Percentiles rank a stretch among this genome's conserved stretches.
Conservation (phyloP, 2,797 vertebrate species). For the Urophycis tenuis region DNA sequence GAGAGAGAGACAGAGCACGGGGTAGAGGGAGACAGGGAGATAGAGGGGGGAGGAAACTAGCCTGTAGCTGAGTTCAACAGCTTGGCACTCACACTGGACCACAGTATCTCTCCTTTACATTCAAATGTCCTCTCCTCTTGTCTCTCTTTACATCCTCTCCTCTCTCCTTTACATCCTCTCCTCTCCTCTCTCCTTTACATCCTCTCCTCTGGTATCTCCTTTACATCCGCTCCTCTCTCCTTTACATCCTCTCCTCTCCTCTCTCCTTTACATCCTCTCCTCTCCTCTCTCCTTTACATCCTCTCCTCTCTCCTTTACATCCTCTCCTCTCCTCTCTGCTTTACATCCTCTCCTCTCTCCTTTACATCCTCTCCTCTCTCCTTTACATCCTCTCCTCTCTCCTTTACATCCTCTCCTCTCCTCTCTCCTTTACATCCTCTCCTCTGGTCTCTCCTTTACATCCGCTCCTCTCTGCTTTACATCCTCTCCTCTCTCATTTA, state of each 20-base stretch:
- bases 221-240: slow-evolving; percentile 11
- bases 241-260: slow-evolving; percentile 41
- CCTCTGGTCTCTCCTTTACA: too few species aligned
- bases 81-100: slow-evolving; percentile 1
- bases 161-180: background rate
- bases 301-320: background rate
- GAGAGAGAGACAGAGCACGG: background rate
- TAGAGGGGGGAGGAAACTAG: background rate
- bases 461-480: too few species aligned
- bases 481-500: too few species aligned
- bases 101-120: background rate
- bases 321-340: background rate
- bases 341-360: background rate
- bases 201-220: background rate
- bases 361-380: background rate
- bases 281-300: background rate
- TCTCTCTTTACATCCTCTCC: too few species aligned
- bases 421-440: too few species aligned
- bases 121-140: slow-evolving; percentile 3
- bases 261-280: slow-evolving; percentile 22
- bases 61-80: background rate
- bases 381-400: too few species aligned
- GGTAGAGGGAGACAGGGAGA: background rate
- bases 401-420: too few species aligned
- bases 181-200: background rate